These are phyloP conservation scores for Agrotis segetum DNA, from an alignment of 2,888 invertebrate genomes.

Conservation along the genomic window DNA sequence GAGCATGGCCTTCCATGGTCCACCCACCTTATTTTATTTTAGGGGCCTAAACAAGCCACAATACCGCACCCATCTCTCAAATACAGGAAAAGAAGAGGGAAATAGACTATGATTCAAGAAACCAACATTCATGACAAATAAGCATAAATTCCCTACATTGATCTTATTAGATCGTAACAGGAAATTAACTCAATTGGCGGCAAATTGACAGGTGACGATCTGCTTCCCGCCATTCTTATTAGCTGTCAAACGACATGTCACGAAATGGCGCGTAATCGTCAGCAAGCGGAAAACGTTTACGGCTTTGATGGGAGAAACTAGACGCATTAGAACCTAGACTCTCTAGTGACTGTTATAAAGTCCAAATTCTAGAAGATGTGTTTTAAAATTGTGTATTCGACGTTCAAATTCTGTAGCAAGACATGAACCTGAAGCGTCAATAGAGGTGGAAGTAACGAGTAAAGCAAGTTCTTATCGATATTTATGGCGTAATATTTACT, in stretches of 20 bases:
- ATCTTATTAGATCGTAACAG: conserved; percentile 46
- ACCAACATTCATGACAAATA: conserved; percentile 30
- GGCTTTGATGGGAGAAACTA: conserved; percentile 12
- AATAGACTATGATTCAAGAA: conserved; percentile 25
- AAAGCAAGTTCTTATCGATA: conserved; percentile 61
- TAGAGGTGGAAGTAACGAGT: conserved; percentile 54
- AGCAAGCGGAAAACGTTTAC: conserved; percentile 45
- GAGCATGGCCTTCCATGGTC: no score
- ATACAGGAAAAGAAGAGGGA: conserved; percentile 13
- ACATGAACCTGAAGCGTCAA: conserved; percentile 46
- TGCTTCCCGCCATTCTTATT: conserved; percentile 68
- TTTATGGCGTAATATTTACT: conserved; percentile 61
- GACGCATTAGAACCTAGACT: conserved; percentile 13
- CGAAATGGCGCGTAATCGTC: conserved; percentile 46
- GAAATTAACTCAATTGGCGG: conserved; percentile 61
- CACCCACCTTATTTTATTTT: background rate
- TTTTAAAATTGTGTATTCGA: conserved; percentile 22
- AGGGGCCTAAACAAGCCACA: background rate
- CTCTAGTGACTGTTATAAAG: background rate
- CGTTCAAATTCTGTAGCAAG: conserved; percentile 42
- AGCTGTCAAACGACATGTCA: conserved; percentile 64
- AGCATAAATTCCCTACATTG: conserved; percentile 19
- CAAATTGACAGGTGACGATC: conserved; percentile 69
- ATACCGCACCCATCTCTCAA: background rate
- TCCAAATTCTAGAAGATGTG: conserved; percentile 14